These are phyloP conservation scores for Actinostola sp. DNA, from an alignment of 92 coral and sea anemone genomes.

Conservation along the genomic window DNA sequence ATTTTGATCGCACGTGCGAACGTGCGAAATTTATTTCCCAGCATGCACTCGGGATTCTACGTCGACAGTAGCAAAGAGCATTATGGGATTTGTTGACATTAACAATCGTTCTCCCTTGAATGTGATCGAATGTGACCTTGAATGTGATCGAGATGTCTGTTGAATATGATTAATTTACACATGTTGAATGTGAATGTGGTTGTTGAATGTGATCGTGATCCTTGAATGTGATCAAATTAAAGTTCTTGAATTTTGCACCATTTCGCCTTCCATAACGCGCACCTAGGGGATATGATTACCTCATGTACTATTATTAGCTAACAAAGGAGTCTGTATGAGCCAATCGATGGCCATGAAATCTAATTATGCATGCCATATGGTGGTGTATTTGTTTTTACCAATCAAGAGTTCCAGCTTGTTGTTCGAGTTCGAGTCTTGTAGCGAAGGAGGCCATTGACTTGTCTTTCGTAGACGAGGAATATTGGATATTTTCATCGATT, in stretches of 20 bases:
- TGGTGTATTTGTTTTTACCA: conserved; percentile 23
- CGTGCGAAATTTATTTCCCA: no score
- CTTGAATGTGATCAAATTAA: no score
- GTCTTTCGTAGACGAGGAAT: not conserved
- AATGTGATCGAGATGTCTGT: no score
- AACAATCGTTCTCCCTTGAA: no score
- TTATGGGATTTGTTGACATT: no score
- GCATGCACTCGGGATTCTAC: no score
- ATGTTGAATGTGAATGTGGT: no score
- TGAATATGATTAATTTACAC: no score
- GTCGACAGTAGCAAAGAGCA: no score
- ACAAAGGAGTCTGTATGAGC: not conserved
- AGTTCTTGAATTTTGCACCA: not conserved
- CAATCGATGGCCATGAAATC: conserved; percentile 17
- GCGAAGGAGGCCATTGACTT: not conserved
- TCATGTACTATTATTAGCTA: not conserved
- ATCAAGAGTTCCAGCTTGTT: not conserved
- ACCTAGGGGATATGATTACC: not conserved
- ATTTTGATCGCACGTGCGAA: no score
- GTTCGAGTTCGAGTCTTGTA: not conserved
- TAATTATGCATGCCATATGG: conserved; percentile 45
- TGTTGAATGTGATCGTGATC: no score
- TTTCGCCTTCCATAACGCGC: not conserved
- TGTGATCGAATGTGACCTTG: no score
- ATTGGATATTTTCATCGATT: not conserved